Base-by-base conservation (phyloP, 2,113 vertebrate species). In the Morone chrysops region DNA sequence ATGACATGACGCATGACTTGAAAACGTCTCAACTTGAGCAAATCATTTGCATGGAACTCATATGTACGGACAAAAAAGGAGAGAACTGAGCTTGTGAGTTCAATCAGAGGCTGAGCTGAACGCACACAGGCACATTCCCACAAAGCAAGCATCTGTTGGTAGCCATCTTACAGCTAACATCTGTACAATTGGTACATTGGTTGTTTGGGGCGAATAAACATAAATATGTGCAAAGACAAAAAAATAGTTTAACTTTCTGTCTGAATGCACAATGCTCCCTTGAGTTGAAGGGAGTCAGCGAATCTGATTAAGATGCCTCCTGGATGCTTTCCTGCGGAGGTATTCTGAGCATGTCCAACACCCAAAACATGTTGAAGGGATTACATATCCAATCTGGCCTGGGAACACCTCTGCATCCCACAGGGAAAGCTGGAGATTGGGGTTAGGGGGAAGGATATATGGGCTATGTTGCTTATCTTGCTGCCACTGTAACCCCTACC, bases 281-380 rank as follows among this genome's bases (percentile, higher is more conserved):
- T 38, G 14, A 1, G 1, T 14, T 60, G 2, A 36, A 36, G 43
- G 10, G 9, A 12, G 41, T 72, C 17, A 20, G 5, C 38, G 50
- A 2, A 70, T 62, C 38, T 25, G 11, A 53, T 50, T 13, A 53
- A n/a, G 45, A 12, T 48, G 54, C 20, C 13, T 18, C 7, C 11
- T 11, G 36, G 12, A 8, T 51, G 47, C 31, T 40, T 68, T 69
- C 56, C 56, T 18, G 45, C 11, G 36, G 8, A 53, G n/a, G 11
- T 45, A 81, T 62, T 70, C 54, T 62, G 20, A 53, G 25, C 22
- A 54, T 45, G 65, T 51, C 50, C 70, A 80, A 81, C 62, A 60
- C 38, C n/a, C 36, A 18, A n/a, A 81, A 81, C 54, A 22, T 6
- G 5, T 22, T 13, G 48, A 7, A 61, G 41, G 40, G 31, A 22